Evolutionary conservation across 2,888 invertebrate genomes (phyloP), one percentile per base, ranked within the genome.

Genomic region (Subacronicta megacephala): DNA sequence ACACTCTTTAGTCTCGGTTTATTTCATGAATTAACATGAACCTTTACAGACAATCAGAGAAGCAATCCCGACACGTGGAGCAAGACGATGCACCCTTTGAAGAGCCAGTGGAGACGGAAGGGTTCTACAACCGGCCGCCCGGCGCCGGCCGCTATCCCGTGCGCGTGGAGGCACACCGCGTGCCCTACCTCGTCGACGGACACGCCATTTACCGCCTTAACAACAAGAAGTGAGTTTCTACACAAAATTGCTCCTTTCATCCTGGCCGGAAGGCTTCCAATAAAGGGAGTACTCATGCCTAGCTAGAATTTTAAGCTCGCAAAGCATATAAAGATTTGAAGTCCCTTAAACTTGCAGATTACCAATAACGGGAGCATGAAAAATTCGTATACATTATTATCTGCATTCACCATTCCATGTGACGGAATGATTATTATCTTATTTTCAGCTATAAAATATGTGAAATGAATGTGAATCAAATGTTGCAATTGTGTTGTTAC

Each of bases 111-210:
- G 84, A 89, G 45, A 89, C 91, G 0, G 81, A 80, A 15, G 92
- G 91, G 4, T 93, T 92, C 82, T 92, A 92, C 86, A 90, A 90
- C 83, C 81, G 85, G 6, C 86, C 88, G 3, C 78, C 78, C 2
- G 85, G 84, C 17, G 67, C 73, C 7, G 90, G 89, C 1, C 81
- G 88, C 26, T 90, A 81, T 74, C 90, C 87, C 10, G 89, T 91
- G 17, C 75, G 78, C 0, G 82, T 83, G 15, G 81, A 88, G 46
- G 53, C 71, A 1, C 68, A 75, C 49, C 57, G 42, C 10, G 49
- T 42, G 9, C 72, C 72, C n/a, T 80, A 80, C 60, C 65, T 62
- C 40, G 60, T 72, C 20, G 63, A 78, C 37, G 57, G 61, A 0
- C 57, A 68, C n/a, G 61, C 61, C 35, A 60, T 78, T 10, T 77